Evolutionary conservation across 2,888 invertebrate genomes (phyloP), one percentile per base, ranked within the genome.

Genomic region (Aproaerema taeniolella): DNA sequence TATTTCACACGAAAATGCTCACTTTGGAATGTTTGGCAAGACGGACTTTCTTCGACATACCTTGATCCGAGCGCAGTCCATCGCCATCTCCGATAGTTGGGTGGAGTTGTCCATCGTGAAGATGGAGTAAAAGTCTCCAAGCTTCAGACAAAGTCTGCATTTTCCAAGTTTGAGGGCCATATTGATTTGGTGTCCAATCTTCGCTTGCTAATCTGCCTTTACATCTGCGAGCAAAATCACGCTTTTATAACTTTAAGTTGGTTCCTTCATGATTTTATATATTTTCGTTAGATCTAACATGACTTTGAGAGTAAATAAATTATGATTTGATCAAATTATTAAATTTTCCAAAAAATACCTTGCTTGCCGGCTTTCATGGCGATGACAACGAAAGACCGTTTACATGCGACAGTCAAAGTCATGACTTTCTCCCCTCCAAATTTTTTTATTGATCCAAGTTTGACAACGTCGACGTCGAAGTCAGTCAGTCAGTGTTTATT

Each of bases 111-210:
- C 87, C 60, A 78, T 68, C 40, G 87, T 80, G 51, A 86, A 87
- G 57, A 87, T 87, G 47, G 87, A 87, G 55, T 83, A 87, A 54
- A 87, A 87, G 52, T 87, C 87, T 35, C 87, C 87, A 41, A 87
- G 77, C 63, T 87, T 87, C 65, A 87, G 80, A 65, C 87, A 87
- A 35, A 87, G 79, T 66, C 87, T 81, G 67, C 87, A 87, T 78
- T 87, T 87, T 65, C 87, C 87, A 44, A 87, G 73, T 65, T 85
- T 85, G 76, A 86, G 82, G 58, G 86, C 86, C 80, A 80, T 80
- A 85, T 86, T 85, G 85, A 82, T 82, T 83, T 68, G 61, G 64
- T 69, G 68, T 66, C 62, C 53, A 55, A 63, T 69, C 76, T 76
- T 77, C 77, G 73, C 63, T 67, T 73, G 20, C 11, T 25, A 33